Base-by-base conservation (phyloP, 92 coral and sea anemone species). In the Parazoanthus swiftii region DNA sequence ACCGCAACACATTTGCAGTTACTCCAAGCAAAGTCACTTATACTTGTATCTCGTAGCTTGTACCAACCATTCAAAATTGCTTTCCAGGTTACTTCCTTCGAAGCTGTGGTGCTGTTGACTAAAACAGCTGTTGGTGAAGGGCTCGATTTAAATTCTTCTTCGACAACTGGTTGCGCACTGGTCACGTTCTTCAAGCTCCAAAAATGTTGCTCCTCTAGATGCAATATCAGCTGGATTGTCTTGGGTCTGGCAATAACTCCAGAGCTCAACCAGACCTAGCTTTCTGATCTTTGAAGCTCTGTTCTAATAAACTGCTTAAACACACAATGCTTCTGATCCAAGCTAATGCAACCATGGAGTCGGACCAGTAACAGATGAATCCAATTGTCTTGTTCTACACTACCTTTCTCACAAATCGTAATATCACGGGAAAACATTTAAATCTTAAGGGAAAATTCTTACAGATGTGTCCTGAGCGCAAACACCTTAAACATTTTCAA, bases 251-350 rank as follows among this genome's bases (percentile, higher is more conserved):
- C 91, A 85, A 58, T 89, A 89, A 23, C 37, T 80, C 89, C 91
- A 89, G 26, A 66, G 25, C 7, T 75, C 80, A 35, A 79, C 79
- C n/a, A 68, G 50, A 81, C 77, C 86, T 3, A 88, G 91, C 58
- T 74, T 74, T 85, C 89, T 88, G 13, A 88, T 91, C 91, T 91
- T 87, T 43, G 83, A 16, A 54, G 88, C 85, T 76, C 89, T 46
- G 72, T 83, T 88, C 83, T 91, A 88, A 91, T 89, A 43, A 82
- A 91, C 88, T 91, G 93, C 13, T 91, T 91, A 81, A 81, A 91
- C 36, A 50, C 50, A 29, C 33, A 73, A 65, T 79, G 11, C 85
- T 84, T 10, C 74, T 79, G 21, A 91, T 91, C 91, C 93, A 91
- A 1, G 66, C 66, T 18, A 58, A 18, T 10, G 48, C 89, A 11